A percentile compares a stretch with the other conserved stretches of the same genome.
Evolutionary conservation across 2,113 vertebrate species (phyloP).

Genomic region (Lepisosteus oculatus): DNA sequence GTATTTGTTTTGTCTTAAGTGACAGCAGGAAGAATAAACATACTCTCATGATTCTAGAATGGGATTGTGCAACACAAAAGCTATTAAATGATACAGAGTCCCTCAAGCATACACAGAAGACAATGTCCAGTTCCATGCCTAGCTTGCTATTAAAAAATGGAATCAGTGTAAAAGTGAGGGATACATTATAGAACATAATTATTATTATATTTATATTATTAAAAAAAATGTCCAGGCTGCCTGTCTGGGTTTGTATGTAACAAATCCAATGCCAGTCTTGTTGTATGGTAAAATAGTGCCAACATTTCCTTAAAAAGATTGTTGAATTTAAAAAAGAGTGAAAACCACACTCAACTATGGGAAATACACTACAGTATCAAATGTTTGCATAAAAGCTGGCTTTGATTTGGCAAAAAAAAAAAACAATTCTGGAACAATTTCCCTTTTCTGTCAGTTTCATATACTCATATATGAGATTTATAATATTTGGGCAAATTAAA

Average conservation of each 20-base stretch:
- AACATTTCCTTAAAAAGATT: conserved; percentile 31
- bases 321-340: conserved; percentile 7
- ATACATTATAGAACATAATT: conserved; percentile 20
- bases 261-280: conserved; percentile 2
- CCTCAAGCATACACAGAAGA: not conserved
- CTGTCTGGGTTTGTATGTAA: conserved; percentile 25
- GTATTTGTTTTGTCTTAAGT: conserved; percentile 18
- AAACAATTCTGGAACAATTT: too few relatives aligned
- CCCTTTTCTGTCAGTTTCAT: too few relatives aligned
- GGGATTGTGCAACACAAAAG: conserved; percentile 9
- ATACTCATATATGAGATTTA: too few relatives aligned
- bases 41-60: not conserved
- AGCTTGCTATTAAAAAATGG: too few relatives aligned
- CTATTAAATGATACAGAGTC: not conserved
- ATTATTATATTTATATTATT: conserved; percentile 7
- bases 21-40: conserved; percentile 13
- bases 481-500: too few relatives aligned
- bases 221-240: conserved; percentile 11
- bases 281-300: conserved; percentile 12
- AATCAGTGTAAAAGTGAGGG: not conserved
- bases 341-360: too few relatives aligned
- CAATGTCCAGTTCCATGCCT: not conserved
- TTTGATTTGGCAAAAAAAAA: too few relatives aligned
- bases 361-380: too few relatives aligned
- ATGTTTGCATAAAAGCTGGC: too few relatives aligned